Percentiles rank a stretch among this genome's conserved stretches.
These are phyloP conservation scores for Ceyx margarethae DNA, from an alignment of 2,113 vertebrate species.

Conservation along the genomic window DNA sequence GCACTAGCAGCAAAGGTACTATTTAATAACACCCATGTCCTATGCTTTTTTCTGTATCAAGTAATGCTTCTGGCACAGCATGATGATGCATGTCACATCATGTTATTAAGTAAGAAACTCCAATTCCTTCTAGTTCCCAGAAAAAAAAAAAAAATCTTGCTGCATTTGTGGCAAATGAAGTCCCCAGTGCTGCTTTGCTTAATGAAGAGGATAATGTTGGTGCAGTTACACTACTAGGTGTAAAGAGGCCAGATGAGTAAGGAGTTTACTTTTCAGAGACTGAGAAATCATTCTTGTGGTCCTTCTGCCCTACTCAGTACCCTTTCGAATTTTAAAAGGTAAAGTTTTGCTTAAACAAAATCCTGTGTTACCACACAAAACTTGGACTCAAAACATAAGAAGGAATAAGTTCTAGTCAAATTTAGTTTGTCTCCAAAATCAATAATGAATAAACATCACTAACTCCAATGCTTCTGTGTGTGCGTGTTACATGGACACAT, in stretches of 20 bases:
- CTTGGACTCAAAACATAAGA: neutral
- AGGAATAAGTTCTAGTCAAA: neutral
- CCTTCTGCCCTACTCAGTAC: neutral
- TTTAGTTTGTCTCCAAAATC: neutral
- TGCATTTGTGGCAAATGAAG: neutral
- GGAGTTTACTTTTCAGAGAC: neutral
- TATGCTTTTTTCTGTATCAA: neutral
- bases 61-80: neutral
- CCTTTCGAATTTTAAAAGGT: constrained; percentile 7
- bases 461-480: neutral
- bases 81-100: neutral
- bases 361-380: neutral
- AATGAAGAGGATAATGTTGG: neutral
- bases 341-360: constrained; percentile 47
- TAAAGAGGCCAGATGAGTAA: neutral
- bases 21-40: neutral
- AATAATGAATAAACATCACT: neutral
- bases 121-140: neutral
- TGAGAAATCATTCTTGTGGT: neutral
- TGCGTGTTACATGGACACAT: neutral
- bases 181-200: neutral
- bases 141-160: neutral
- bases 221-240: neutral
- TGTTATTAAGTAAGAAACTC: neutral
- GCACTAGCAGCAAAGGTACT: neutral